A percentile compares a stretch with the other conserved stretches of the same genome.
phyloP scores from a whole-genome alignment of 2,113 vertebrate species.

The Mola mola region DNA sequence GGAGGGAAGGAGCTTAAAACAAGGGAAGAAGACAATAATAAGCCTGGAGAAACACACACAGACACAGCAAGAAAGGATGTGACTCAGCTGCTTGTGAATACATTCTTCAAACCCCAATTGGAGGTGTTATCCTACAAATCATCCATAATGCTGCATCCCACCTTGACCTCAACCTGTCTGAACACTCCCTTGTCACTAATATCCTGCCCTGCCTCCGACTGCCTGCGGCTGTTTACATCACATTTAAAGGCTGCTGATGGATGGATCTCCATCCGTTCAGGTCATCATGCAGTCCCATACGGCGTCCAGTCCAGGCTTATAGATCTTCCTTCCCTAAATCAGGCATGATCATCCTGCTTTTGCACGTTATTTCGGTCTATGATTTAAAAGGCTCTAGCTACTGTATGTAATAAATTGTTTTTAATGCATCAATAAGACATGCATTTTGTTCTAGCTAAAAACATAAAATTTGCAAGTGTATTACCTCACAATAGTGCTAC shows the following conservation, averaged over 20 bases:
- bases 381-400: too few species aligned
- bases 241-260: slow-evolving; percentile 50
- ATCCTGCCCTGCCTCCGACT: slow-evolving; percentile 3
- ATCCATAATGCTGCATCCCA: slow-evolving; percentile 34
- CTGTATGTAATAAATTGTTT: too few species aligned
- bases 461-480: background rate
- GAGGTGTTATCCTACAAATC: slow-evolving; percentile 37
- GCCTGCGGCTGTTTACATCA: slow-evolving; percentile 49
- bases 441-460: background rate
- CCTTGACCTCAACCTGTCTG: slow-evolving; percentile 35
- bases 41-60: background rate
- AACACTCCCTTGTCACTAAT: slow-evolving; percentile 31
- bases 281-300: slow-evolving; percentile 19
- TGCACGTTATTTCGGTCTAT: too few species aligned
- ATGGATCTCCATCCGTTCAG: slow-evolving; percentile 15
- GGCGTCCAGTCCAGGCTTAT: slow-evolving; percentile 4
- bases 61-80: background rate
- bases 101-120: slow-evolving; percentile 17
- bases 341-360: slow-evolving; percentile 25
- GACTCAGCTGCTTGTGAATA: background rate
- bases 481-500: background rate
- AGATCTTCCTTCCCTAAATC: slow-evolving; percentile 15
- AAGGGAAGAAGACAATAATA: background rate
- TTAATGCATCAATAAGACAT: background rate
- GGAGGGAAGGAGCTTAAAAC: background rate